phyloP scores from a whole-genome alignment of 2,888 invertebrate genomes.

The Parnassius mnemosyne region DNA sequence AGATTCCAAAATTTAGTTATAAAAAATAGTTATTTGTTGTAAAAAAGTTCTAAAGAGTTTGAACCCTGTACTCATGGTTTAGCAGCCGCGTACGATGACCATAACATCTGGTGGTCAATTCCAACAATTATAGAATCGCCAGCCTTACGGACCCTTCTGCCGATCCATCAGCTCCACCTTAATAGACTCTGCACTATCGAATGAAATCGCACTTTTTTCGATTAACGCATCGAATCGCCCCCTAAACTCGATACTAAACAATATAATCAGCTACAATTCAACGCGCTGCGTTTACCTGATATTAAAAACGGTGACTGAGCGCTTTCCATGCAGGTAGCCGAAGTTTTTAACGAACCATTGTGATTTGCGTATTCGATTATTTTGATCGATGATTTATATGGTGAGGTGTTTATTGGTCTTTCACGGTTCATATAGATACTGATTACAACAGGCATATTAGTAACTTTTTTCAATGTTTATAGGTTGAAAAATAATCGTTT shows the following conservation, averaged over 20 bases:
- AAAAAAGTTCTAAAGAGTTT: too few species aligned
- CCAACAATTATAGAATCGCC: background rate
- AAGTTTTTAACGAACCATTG: slow-evolving; percentile 75
- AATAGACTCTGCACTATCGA: slow-evolving; percentile 62
- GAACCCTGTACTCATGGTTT: too few species aligned
- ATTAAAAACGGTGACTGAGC: slow-evolving; percentile 77
- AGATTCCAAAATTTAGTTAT: too few species aligned
- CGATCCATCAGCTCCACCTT: slow-evolving; percentile 58
- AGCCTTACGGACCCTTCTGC: background rate
- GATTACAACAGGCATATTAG: slow-evolving; percentile 6
- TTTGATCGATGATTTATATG: slow-evolving; percentile 63
- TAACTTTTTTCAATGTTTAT: too few species aligned
- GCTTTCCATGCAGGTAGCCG: slow-evolving; percentile 55
- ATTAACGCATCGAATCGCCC: slow-evolving; percentile 73
- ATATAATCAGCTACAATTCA: slow-evolving; percentile 78
- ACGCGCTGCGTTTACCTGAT: slow-evolving; percentile 43
- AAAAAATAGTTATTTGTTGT: too few species aligned
- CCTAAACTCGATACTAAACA: slow-evolving; percentile 68
- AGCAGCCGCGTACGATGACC: too few species aligned
- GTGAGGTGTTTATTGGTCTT: slow-evolving; percentile 39
- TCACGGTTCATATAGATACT: slow-evolving; percentile 38
- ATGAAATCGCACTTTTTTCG: slow-evolving; percentile 73
- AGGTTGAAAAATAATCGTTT: too few species aligned
- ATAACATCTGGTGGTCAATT: background rate
- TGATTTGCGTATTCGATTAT: slow-evolving; percentile 74